Evolutionary conservation across 2,888 invertebrate genomes (phyloP), one percentile per base, ranked within the genome.

Genomic region (Lymantria dispar): DNA sequence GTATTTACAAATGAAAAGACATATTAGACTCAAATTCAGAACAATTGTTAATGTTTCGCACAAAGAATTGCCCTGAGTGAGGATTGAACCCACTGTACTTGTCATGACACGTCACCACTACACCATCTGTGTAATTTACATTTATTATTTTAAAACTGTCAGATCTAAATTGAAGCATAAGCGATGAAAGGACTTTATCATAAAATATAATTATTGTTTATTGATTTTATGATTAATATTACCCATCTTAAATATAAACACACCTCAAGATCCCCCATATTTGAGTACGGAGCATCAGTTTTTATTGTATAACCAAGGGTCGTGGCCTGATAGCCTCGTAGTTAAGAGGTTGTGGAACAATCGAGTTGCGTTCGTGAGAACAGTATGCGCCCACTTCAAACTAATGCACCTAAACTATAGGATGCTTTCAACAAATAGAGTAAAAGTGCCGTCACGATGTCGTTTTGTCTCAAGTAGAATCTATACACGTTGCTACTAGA

Each of bases 341-440:
- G 87, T 84, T 80, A 79, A 83, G 81, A 80, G 83, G 78, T 83
- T 83, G 78, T 75, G 74, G 77, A 85, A 87, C 86, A 87, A 87
- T 84, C 83, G 83, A 81, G 76, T 73, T 69, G 74, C 67, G 67
- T 73, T 84, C 87, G 89, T 87, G 88, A 87, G 87, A 83, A 88
- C 83, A 76, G 76, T 60, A 64, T 58, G 64, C 69, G 69, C 56
- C 68, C 75, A 75, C 72, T 76, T 70, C 70, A 70, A 66, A 58
- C 60, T 72, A 72, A 76, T 74, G 72, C 70, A 73, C 66, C 72
- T 66, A 64, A 69, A 67, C 60, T 62, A 56, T 61, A 60, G 52
- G 50, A 69, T 54, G 59, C 54, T 62, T 62, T 64, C 52, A 64
- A 67, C 66, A 67, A 67, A 68, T 70, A 68, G 58, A 71, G 56